Evolutionary conservation across 2,888 invertebrate species (phyloP), one percentile per base, ranked within the genome.

Genomic region (Choristoneura rosaceana): DNA sequence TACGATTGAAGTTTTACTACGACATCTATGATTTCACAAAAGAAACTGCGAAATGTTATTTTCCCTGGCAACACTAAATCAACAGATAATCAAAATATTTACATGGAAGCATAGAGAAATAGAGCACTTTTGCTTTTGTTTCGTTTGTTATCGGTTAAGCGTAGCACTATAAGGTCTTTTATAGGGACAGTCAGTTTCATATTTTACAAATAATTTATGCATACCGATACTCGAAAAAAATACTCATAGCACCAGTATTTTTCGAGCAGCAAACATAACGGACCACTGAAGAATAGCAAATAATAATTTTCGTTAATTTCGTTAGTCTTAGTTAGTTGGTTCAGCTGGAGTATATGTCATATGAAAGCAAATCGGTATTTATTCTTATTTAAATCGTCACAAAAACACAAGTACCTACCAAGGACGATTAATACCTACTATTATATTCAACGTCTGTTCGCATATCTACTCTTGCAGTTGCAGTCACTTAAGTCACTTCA

Each of bases 1-100:
- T 74, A 70, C 52, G 52, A 41, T 41, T 79, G 65, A 76, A 74
- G 70, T 68, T 64, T 62, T 25, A 66, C 64, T 83, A 71, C 84
- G 88, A 86, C 89, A 89, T 86, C 90, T 90, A 78, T 80, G 69
- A 69, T 58, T n/a, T 25, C 50, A 9, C 65, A 14, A 25, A 25
- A 34, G 8, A 62, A 68, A 63, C 60, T 38, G 68, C 45, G 38
- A 10, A 59, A 65, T 55, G 67, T 33, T 58, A 63, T 73, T 47
- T 14, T 33, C 2, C 15, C 59, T 73, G 17, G 73, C 64, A 73
- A 73, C 50, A 68, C 60, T 50, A 14, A 9, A 12, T 10, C 2
- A 64, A 69, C 69, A 73, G 73, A 60, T 69, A 69, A n/a, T 12
- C 9, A 59, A 47, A 59, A 60, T 25, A n/a, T 45, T 43, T 17